Percentiles rank a stretch among this genome's conserved stretches.
Evolutionary conservation across 2,888 invertebrate species (phyloP).

Genomic region (Automeris io): DNA sequence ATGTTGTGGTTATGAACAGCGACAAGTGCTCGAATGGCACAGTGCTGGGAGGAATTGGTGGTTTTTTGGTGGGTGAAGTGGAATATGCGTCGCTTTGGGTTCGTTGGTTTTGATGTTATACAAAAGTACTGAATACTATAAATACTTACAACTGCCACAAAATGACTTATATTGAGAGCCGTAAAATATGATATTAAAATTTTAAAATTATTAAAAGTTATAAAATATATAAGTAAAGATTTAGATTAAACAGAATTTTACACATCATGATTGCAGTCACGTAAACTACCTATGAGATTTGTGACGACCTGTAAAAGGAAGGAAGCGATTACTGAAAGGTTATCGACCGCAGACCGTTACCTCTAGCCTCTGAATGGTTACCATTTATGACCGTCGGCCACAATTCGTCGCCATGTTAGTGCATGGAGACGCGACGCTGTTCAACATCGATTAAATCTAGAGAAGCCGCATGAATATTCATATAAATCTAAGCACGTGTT

Average conservation of each 20-base stretch:
- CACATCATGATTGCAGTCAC: constrained; percentile 44
- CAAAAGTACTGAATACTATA: too few relatives aligned
- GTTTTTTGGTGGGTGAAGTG: too few relatives aligned
- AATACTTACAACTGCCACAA: too few relatives aligned
- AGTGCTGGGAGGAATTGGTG: too few relatives aligned
- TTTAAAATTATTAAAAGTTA: background rate
- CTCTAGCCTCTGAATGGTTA: constrained; percentile 35
- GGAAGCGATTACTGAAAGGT: constrained; percentile 70
- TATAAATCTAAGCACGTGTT: constrained; percentile 28
- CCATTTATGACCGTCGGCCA: constrained; percentile 38
- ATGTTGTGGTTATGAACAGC: too few relatives aligned
- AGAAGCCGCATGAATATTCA: constrained; percentile 52
- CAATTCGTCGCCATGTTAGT: constrained; percentile 24
- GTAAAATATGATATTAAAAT: too few relatives aligned
- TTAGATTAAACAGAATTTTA: background rate
- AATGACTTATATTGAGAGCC: too few relatives aligned
- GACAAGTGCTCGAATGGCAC: too few relatives aligned
- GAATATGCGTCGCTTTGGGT: too few relatives aligned
- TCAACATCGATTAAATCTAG: constrained; percentile 49
- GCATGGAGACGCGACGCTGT: constrained; percentile 28
- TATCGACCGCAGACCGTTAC: constrained; percentile 68
- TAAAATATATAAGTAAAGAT: background rate
- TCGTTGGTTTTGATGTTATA: too few relatives aligned
- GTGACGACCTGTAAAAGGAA: constrained; percentile 61
- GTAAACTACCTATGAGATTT: constrained; percentile 56